Base-by-base conservation (phyloP, 2,888 invertebrate genomes). In the Caenorhabditis imperialis region DNA sequence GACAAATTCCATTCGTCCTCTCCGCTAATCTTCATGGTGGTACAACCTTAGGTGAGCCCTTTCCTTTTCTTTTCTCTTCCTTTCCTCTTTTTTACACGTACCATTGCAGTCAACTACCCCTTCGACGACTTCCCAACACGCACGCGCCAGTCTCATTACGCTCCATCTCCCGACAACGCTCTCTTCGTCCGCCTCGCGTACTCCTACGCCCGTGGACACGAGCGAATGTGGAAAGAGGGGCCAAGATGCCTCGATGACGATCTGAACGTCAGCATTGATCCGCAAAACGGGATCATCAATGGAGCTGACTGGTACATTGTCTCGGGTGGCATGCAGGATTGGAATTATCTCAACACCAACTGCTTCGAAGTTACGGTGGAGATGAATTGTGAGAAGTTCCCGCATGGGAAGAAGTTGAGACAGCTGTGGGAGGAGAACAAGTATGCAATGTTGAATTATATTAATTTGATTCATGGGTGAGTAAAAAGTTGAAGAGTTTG, bases 281-380 rank as follows among this genome's bases (percentile, higher is more conserved):
- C 98, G 87, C 89, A 91, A 1, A 92, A 91, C 20, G 99, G 98
- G 3, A 94, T 96, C 62, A 94, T 94, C 0, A 99, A 99, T 88
- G 98, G 98, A 0, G 97, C 97, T 3, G 91, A 92, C 76, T 99
- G 98, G 98, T 87, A 84, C 60, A 79, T 83, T 40, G 80, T 88
- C 4, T 75, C 92, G 3, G 97, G 98, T 0, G 98, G 98, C 7
- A 98, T 99, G 98, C 98, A 98, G 89, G 99, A 99, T 89, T 99
- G 95, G 93, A 98, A 96, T 90, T 99, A 99, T 88, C 88, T 96
- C 0, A 91, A 93, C 84, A 93, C 95, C 0, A 94, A 93, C 83
- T 95, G 94, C 86, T 93, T 96, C 91, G 98, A 98, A 89, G 89
- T 99, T 1, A 99, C 98, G 0, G 89, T 99, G 7, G 98, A 99